Percentiles rank a stretch among this genome's conserved stretches.
Evolutionary conservation across 2,113 vertebrate species (phyloP).

Genomic region (Leptobrachium ailaonicum): DNA sequence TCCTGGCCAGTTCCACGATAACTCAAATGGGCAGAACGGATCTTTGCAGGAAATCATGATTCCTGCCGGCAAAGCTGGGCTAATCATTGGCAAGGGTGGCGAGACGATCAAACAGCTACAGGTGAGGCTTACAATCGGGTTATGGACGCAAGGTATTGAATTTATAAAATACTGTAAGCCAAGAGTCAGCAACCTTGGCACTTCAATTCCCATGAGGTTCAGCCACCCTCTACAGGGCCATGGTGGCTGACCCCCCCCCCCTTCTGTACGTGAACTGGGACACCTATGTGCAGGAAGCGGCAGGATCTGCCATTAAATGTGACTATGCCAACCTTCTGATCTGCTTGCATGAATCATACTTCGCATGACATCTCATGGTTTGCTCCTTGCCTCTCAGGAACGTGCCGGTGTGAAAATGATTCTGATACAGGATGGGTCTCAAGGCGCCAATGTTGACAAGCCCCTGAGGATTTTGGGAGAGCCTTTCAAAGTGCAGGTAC

Average conservation of each 20-base stretch:
- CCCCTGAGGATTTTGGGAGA: constrained; percentile 90
- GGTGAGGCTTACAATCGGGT: constrained; percentile 59
- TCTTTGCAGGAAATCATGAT: constrained; percentile 92
- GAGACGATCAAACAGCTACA: constrained; percentile 93
- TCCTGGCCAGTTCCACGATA: constrained; percentile 78
- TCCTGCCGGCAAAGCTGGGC: constrained; percentile 86
- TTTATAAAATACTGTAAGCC: too few species aligned
- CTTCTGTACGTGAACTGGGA: too few species aligned
- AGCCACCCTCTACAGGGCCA: too few species aligned
- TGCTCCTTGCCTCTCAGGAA: constrained; percentile 65
- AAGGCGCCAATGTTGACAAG: constrained; percentile 87
- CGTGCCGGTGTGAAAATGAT: constrained; percentile 94
- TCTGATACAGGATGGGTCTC: constrained; percentile 88
- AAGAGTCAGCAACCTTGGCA: too few species aligned
- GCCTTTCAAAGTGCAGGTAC: constrained; percentile 91
- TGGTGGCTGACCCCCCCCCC: too few species aligned
- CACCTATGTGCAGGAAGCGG: too few species aligned
- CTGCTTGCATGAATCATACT: too few species aligned
- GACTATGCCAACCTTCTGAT: too few species aligned
- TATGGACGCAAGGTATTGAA: too few species aligned
- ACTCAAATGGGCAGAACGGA: constrained; percentile 78
- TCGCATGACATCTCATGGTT: too few species aligned
- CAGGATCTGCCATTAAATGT: too few species aligned
- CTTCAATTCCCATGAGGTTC: too few species aligned
- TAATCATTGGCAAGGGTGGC: constrained; percentile 91